Conservation (phyloP, 2,888 invertebrate genomes). For the Apodemia hepburni region DNA sequence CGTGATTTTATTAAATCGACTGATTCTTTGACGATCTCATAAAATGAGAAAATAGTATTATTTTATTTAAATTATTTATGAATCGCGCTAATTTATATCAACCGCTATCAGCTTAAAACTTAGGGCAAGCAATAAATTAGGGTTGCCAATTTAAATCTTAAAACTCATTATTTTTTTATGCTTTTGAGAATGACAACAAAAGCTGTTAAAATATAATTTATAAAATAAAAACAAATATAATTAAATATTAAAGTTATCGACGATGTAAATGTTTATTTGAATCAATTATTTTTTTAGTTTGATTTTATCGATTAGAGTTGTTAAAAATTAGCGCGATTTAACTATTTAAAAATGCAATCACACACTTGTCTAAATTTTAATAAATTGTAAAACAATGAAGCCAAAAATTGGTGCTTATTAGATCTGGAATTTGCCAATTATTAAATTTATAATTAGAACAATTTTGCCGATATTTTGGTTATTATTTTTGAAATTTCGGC, state of each 20-base stretch:
- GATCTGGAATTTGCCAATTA: slow-evolving; percentile 46
- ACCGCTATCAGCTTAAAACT: neutral
- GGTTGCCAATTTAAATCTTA: neutral
- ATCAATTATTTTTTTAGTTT: no score
- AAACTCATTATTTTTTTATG: no score
- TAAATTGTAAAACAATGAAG: slow-evolving; percentile 41
- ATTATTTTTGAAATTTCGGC: slow-evolving; percentile 17
- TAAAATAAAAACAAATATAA: no score
- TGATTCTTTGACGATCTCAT: slow-evolving; percentile 53
- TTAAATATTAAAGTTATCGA: no score
- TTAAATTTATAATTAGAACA: slow-evolving; percentile 16
- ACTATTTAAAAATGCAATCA: slow-evolving; percentile 19
- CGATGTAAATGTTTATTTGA: no score
- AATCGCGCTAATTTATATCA: neutral
- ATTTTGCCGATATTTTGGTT: slow-evolving; percentile 12
- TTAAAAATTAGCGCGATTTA: slow-evolving; percentile 15
- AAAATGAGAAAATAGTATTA: slow-evolving; percentile 36
- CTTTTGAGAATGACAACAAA: no score
- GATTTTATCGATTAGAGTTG: no score
- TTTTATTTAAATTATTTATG: slow-evolving; percentile 8
- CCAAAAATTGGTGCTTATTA: slow-evolving; percentile 56
- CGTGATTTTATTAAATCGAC: slow-evolving; percentile 42
- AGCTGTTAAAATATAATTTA: no score
- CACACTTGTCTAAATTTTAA: slow-evolving; percentile 20
- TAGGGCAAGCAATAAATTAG: neutral